Evolutionary conservation across 2,797 vertebrate genomes (phyloP).

Genomic region (Liasis olivaceus): DNA sequence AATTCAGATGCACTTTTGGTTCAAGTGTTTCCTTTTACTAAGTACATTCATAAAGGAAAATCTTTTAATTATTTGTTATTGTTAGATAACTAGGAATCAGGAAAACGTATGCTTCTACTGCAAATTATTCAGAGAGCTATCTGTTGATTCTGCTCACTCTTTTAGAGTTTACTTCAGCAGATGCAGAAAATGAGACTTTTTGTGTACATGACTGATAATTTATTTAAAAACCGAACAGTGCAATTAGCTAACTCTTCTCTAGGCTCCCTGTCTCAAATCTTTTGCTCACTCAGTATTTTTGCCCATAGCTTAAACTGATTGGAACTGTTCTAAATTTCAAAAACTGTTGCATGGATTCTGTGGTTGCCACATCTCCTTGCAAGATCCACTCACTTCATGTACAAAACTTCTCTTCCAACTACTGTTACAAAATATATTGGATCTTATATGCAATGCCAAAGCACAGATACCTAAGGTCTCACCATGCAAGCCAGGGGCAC

Average conservation of each 20-base stretch:
- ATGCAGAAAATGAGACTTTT: not conserved
- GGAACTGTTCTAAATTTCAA: not conserved
- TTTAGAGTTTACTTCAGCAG: not conserved
- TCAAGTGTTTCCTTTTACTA: too few relatives aligned
- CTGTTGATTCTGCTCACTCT: too few relatives aligned
- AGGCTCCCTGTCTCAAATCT: not conserved
- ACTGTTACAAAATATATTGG: not conserved
- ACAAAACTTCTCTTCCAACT: not conserved
- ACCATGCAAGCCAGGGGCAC: too few relatives aligned
- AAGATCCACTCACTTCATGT: not conserved
- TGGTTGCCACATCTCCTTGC: too few relatives aligned
- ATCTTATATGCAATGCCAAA: too few relatives aligned
- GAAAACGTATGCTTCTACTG: too few relatives aligned
- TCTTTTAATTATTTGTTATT: too few relatives aligned
- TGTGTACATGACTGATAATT: not conserved
- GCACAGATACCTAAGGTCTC: too few relatives aligned
- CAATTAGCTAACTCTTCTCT: not conserved
- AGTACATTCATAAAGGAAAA: too few relatives aligned
- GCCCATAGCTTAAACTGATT: not conserved
- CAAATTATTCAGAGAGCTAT: too few relatives aligned
- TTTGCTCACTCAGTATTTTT: not conserved
- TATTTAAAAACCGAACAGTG: not conserved
- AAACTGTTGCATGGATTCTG: not conserved
- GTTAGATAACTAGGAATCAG: too few relatives aligned
- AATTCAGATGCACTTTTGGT: too few relatives aligned